phyloP scores from a whole-genome alignment of 2,888 invertebrate genomes.

The Lagria hirta region DNA sequence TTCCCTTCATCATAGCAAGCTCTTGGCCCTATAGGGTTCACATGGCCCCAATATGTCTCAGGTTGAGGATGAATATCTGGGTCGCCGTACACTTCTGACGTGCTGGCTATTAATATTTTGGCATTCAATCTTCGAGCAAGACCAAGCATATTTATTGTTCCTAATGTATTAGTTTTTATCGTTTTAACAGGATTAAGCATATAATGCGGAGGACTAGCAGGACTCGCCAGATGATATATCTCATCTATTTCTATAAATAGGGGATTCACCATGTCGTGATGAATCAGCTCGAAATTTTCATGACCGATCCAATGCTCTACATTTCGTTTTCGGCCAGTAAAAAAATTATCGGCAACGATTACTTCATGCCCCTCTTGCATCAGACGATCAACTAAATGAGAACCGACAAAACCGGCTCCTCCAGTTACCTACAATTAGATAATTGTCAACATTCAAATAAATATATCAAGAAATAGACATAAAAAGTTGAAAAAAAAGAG shows the following conservation, averaged over 20 bases:
- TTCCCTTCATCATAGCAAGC: conserved; percentile 99
- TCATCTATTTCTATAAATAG: conserved; percentile 96
- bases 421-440: conserved; percentile 74
- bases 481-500: neutral
- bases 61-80: conserved; percentile 97
- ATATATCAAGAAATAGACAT: no score
- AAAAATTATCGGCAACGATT: conserved; percentile 97
- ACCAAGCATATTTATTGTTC: conserved; percentile 92
- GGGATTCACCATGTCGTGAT: conserved; percentile 98
- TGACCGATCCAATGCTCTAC: conserved; percentile 99
- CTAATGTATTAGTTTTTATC: conserved; percentile 97
- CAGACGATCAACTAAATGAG: conserved; percentile 92
- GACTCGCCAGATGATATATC: conserved; percentile 98
- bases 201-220: conserved; percentile 98
- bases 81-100: conserved; percentile 99
- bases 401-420: conserved; percentile 98
- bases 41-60: conserved; percentile 99
- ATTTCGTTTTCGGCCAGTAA: conserved; percentile 95
- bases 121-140: conserved; percentile 92
- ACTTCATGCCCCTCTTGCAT: conserved; percentile 97
- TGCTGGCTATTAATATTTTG: conserved; percentile 92
- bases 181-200: conserved; percentile 99
- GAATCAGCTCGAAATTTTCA: conserved; percentile 97
- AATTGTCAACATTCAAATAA: no score
- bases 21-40: conserved; percentile 95